Evolutionary conservation across 2,113 vertebrate genomes (phyloP).

Genomic region (Galeopterus variegatus): DNA sequence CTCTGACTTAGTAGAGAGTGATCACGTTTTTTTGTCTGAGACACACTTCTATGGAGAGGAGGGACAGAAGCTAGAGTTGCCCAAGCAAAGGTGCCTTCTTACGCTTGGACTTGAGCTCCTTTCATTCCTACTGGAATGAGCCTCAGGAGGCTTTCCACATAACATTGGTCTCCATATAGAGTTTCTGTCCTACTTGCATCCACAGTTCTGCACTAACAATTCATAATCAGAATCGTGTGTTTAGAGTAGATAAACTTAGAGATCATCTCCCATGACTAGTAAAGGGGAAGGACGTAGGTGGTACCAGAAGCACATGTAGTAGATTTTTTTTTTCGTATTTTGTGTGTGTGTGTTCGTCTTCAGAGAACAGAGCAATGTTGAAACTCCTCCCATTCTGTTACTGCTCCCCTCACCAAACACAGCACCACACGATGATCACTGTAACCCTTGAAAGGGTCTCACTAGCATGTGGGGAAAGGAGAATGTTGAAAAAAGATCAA

Average conservation of each 20-base stretch:
- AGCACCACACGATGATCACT: neutral
- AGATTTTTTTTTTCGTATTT: neutral
- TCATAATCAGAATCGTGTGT: neutral
- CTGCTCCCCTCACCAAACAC: neutral
- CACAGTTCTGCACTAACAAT: neutral
- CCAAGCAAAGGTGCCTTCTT: neutral
- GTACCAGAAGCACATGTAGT: neutral
- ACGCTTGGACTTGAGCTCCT: neutral
- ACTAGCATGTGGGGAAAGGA: neutral
- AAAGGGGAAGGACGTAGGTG: neutral
- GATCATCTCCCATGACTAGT: neutral
- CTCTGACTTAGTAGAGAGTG: slow-evolving; percentile 64
- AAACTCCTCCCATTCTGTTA: neutral
- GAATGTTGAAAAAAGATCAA: neutral
- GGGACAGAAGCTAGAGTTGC: neutral
- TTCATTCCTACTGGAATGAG: neutral
- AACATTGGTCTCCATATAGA: neutral
- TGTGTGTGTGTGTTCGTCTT: slow-evolving; percentile 11
- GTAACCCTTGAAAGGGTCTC: neutral
- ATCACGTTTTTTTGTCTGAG: slow-evolving; percentile 68
- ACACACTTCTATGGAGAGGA: neutral
- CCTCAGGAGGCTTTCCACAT: neutral
- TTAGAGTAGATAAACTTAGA: neutral
- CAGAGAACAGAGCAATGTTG: neutral
- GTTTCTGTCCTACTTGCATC: neutral